Base-by-base conservation (phyloP, 2,797 vertebrate species). In the Muraenolepis orangiensis region DNA sequence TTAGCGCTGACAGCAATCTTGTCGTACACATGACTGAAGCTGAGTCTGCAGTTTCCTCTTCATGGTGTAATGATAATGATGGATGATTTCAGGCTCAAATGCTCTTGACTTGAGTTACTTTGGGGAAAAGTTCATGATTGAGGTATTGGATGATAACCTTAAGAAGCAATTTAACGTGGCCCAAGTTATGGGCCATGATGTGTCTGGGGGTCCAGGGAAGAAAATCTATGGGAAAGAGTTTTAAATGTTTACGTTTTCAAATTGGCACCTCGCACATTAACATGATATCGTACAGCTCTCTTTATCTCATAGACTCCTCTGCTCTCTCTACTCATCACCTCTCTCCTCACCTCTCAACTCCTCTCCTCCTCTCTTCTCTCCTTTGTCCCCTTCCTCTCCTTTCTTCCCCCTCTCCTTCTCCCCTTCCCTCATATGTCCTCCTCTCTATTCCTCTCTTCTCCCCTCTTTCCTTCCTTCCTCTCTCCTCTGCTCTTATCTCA, bases 1-100 rank as follows among this genome's bases (percentile, higher is more conserved):
- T 92, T 90, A 91, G 84, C 78, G 0, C 78, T 89, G 90, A 90
- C 91, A 90, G 88, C 80, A 5, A 46, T 76, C 81, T n/a, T 86
- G 83, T 87, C 81, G 70, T 1, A 5, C 84, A 64, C 72, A 74
- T 79, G 80, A 79, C 76, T 77, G 82, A 74, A 70, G 73, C 75
- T 73, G 7, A 64, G 61, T 26, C 51, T 77, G 76, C 71, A 75
- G 66, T n/a, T n/a, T n/a, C n/a, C n/a, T n/a, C n/a, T 12, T 26
- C n/a, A 34, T 34, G 32, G 8, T 34, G 32, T 34, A 3, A 34
- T 34, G 32, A 8, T 51, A 51, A 51, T 51, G 46, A n/a, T 6
- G 18, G 46, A 51, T 51, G 46, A n/a, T 51, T 51, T 18, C 16
- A 51, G 46, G 46, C 46, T 51, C 46, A 51, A 20, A 16, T 51